A percentile compares a stretch with the other conserved stretches of the same genome.
These are phyloP conservation scores for Agrilus mali DNA, from an alignment of 2,888 invertebrate species.

Conservation along the genomic window DNA sequence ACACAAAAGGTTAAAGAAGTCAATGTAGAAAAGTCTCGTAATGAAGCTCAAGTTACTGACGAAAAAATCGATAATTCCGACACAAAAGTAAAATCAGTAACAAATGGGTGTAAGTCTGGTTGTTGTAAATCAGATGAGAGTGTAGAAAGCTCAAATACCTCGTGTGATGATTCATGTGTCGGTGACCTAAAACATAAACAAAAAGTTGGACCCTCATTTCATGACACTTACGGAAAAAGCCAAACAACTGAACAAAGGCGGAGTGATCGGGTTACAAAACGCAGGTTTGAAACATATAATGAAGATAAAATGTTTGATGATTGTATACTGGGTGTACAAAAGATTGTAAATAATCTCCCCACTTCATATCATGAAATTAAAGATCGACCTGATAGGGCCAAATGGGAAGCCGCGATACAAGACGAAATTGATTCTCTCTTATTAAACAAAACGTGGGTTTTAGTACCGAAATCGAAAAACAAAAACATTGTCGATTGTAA, in stretches of 20 bases:
- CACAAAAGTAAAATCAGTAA: too few relatives aligned
- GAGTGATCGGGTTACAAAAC: slow-evolving; percentile 10
- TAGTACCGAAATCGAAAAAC: not conserved
- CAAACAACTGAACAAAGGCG: slow-evolving; percentile 3
- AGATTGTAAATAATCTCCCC: slow-evolving; percentile 3
- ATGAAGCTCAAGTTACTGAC: too few relatives aligned
- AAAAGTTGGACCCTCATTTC: too few relatives aligned
- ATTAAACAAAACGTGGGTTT: slow-evolving; percentile 1
- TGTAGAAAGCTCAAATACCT: too few relatives aligned
- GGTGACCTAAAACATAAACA: too few relatives aligned
- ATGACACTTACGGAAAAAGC: not conserved
- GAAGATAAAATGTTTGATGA: slow-evolving; percentile 2
- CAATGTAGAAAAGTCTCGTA: too few relatives aligned
- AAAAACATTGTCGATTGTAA: too few relatives aligned
- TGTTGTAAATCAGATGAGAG: too few relatives aligned
- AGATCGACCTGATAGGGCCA: slow-evolving; percentile 7
- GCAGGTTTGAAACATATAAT: slow-evolving; percentile 6
- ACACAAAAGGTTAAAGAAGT: not conserved
- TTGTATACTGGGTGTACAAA: not conserved
- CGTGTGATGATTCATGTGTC: too few relatives aligned
- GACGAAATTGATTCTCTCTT: slow-evolving; percentile 11
- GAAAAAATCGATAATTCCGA: too few relatives aligned
- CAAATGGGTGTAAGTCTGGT: too few relatives aligned
- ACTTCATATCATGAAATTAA: slow-evolving; percentile 9
- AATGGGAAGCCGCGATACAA: slow-evolving; percentile 12